Conservation (phyloP, 2,888 invertebrate genomes). For the Lumbricus terrestris region DNA sequence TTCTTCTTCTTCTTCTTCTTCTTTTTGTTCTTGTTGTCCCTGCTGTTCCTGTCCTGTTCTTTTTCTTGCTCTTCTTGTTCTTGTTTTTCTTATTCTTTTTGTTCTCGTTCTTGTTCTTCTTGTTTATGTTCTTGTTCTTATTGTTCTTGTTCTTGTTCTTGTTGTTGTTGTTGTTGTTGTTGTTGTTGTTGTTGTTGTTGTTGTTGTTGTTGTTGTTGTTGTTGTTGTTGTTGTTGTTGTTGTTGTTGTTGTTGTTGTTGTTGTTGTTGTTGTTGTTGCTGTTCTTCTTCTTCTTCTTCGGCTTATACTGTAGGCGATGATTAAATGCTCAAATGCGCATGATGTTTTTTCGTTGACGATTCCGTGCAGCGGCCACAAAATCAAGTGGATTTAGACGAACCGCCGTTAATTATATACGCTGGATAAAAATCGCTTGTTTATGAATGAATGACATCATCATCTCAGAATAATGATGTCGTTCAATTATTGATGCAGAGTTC, state of each 20-base stretch:
- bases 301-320: background rate
- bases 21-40: background rate
- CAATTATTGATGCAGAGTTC: background rate
- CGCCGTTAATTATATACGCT: background rate
- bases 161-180: too few species aligned
- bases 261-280: too few species aligned
- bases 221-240: too few species aligned
- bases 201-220: too few species aligned
- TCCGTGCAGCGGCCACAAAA: background rate
- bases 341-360: background rate
- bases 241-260: too few species aligned
- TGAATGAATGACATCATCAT: background rate
- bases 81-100: background rate
- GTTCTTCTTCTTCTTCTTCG: background rate
- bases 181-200: too few species aligned
- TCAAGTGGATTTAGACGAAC: background rate
- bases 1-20: too few species aligned
- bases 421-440: background rate
- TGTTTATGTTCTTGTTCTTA: too few species aligned
- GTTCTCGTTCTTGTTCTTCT: too few species aligned
- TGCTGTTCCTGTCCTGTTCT: background rate
- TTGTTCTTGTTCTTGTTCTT: too few species aligned
- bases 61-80: background rate
- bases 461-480: too few species aligned
- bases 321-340: background rate